A percentile compares a stretch with the other conserved stretches of the same genome.
Conservation (phyloP, 2,888 invertebrate species). For the Hipparchia semele region DNA sequence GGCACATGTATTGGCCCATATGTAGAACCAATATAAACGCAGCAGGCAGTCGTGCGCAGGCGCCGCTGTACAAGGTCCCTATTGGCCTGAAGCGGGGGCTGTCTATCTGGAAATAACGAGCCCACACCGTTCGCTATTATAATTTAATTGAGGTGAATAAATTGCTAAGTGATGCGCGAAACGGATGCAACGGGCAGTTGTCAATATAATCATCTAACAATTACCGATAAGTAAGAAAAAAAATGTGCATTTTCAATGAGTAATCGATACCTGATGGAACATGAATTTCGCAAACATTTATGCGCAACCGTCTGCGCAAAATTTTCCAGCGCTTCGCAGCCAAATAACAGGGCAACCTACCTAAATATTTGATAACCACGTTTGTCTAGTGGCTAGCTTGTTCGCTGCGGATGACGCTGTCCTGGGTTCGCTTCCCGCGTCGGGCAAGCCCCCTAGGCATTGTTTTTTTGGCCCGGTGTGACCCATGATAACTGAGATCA, state of each 20-base stretch:
- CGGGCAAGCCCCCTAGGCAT: no score
- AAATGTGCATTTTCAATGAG: slow-evolving; percentile 15
- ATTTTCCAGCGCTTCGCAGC: no score
- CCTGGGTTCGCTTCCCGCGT: no score
- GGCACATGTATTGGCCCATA: slow-evolving; percentile 47
- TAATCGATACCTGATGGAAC: slow-evolving; percentile 35
- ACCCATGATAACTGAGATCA: no score
- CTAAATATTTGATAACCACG: no score
- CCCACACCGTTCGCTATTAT: slow-evolving; percentile 63
- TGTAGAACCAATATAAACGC: slow-evolving; percentile 64
- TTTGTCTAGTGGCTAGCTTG: no score
- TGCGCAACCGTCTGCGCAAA: no score
- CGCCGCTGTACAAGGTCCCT: slow-evolving; percentile 73
- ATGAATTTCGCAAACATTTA: no score
- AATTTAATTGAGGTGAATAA: slow-evolving; percentile 65
- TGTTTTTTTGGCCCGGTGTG: no score
- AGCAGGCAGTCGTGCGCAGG: slow-evolving; percentile 74
- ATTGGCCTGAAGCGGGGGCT: slow-evolving; percentile 73
- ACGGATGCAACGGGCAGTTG: slow-evolving; percentile 34
- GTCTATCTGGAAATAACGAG: slow-evolving; percentile 74
- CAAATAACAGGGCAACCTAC: no score
- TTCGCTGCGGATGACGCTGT: no score
- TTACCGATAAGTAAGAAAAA: slow-evolving; percentile 5
- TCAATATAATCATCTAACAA: slow-evolving; percentile 25
- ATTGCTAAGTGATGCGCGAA: slow-evolving; percentile 40